Conservation (phyloP, 2,113 vertebrate species). For the Sphyrna mokarran region DNA sequence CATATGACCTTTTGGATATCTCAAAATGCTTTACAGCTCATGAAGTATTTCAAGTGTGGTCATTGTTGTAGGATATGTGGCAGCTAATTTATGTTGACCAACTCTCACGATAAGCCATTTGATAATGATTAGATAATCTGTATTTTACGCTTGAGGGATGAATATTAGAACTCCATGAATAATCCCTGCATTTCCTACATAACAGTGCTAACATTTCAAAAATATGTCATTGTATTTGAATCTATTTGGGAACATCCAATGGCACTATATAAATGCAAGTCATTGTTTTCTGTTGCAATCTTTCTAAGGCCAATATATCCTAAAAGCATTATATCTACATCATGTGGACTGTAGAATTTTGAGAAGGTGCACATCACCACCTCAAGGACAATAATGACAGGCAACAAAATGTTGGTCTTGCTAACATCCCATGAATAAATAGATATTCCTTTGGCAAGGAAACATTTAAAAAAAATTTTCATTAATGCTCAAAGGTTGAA, state of each 20-base stretch:
- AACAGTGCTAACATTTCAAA: not conserved
- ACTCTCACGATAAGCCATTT: not conserved
- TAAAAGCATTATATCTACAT: not conserved
- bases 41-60: not conserved
- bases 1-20: no score
- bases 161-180: not conserved
- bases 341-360: not conserved
- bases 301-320: not conserved
- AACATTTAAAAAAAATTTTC: not conserved
- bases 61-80: not conserved
- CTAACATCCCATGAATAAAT: no score
- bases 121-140: not conserved
- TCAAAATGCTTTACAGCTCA: not conserved
- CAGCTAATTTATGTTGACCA: not conserved
- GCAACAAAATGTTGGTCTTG: no score
- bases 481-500: not conserved
- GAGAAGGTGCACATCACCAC: not conserved
- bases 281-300: not conserved
- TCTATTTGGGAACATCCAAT: no score
- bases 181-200: not conserved
- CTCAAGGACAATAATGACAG: no score
- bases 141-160: not conserved
- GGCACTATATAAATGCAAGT: not conserved
- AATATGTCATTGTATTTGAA: not conserved
- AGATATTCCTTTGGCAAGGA: no score